Conservation (phyloP, 1,140 invertebrate species). For the Sitophilus oryzae region DNA sequence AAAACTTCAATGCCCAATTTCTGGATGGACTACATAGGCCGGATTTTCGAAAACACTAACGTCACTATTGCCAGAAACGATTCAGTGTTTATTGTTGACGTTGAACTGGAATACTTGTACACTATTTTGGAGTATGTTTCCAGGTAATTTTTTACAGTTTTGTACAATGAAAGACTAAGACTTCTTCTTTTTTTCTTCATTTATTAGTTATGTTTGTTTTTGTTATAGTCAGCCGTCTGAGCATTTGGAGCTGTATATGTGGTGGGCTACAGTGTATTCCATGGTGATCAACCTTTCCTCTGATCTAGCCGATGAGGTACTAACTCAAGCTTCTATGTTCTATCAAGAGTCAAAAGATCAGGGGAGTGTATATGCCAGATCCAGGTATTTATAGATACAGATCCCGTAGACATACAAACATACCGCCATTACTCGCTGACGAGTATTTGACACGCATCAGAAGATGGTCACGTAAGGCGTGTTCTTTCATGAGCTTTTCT, state of each 20-base stretch:
- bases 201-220: neutral
- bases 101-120: conserved; percentile 58
- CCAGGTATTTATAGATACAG: conserved; percentile 21
- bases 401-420: too few relatives aligned
- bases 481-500: too few relatives aligned
- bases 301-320: conserved; percentile 46
- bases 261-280: conserved; percentile 61
- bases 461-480: too few relatives aligned
- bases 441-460: too few relatives aligned
- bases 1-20: conserved; percentile 41
- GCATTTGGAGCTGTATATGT: conserved; percentile 59
- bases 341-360: conserved; percentile 10
- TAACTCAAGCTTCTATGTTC: conserved; percentile 13
- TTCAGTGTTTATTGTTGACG: conserved; percentile 52
- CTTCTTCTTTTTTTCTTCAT: too few relatives aligned
- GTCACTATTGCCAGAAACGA: conserved; percentile 49
- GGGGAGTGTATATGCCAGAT: conserved; percentile 6
- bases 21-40: conserved; percentile 58
- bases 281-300: conserved; percentile 57
- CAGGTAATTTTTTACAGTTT: too few relatives aligned
- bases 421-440: too few relatives aligned
- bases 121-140: conserved; percentile 50
- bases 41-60: conserved; percentile 52
- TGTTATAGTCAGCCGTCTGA: conserved; percentile 45
- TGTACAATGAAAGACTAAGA: too few relatives aligned